Conservation (phyloP, 2,888 invertebrate species). For the Coelinius sp. region DNA sequence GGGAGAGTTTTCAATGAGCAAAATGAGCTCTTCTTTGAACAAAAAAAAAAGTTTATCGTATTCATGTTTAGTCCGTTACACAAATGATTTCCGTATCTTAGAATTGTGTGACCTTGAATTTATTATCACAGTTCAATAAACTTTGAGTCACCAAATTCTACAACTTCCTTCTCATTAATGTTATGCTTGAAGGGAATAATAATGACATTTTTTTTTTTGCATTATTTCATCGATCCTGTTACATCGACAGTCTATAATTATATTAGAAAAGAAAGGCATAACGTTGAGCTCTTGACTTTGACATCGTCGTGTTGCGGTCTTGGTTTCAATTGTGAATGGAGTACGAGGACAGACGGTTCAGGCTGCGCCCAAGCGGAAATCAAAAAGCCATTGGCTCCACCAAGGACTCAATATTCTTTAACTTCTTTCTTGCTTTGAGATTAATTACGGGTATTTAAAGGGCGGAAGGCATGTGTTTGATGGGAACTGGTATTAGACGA, state of each 20-base stretch:
- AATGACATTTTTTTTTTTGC: not conserved
- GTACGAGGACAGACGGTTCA: slow-evolving; percentile 58
- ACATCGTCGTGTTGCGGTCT: slow-evolving; percentile 50
- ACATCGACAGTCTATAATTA: slow-evolving; percentile 5
- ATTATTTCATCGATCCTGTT: slow-evolving; percentile 21
- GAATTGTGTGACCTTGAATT: not conserved
- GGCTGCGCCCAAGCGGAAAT: slow-evolving; percentile 58
- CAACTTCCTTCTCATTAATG: not conserved
- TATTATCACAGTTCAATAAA: not conserved
- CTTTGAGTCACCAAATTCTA: not conserved
- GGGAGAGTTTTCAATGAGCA: no score
- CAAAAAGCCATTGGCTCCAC: slow-evolving; percentile 55
- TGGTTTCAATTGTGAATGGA: slow-evolving; percentile 53
- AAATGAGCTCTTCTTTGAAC: no score
- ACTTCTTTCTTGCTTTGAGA: slow-evolving; percentile 26
- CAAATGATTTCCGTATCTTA: no score
- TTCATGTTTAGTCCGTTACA: no score
- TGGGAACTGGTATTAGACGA: slow-evolving; percentile 27
- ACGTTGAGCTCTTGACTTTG: slow-evolving; percentile 66
- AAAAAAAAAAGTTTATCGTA: no score
- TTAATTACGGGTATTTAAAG: slow-evolving; percentile 29
- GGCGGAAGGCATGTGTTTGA: not conserved
- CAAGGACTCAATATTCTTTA: slow-evolving; percentile 52
- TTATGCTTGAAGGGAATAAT: not conserved
- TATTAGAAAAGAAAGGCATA: slow-evolving; percentile 25